Conservation (phyloP, 2,113 vertebrate genomes). For the Mandrillus leucophaeus region DNA sequence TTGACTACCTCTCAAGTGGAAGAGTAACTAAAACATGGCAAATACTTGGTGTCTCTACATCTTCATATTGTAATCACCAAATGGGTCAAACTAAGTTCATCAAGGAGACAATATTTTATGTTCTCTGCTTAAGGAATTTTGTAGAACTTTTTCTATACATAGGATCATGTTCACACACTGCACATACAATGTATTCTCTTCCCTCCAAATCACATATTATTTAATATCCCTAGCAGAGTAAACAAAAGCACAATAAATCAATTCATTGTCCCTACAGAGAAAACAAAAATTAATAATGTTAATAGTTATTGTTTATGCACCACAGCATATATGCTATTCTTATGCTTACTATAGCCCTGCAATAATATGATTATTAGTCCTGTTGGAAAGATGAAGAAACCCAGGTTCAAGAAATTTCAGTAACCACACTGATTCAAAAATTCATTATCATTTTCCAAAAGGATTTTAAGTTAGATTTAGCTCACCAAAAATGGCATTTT, state of each 20-base stretch:
- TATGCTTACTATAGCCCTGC: background rate
- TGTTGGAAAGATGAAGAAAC: background rate
- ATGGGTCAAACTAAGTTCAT: background rate
- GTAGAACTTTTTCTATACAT: background rate
- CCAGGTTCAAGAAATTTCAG: background rate
- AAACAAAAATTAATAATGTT: background rate
- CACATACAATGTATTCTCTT: background rate
- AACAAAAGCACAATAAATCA: constrained; percentile 6
- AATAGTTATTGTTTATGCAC: background rate
- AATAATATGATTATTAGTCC: background rate
- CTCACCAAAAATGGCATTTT: background rate
- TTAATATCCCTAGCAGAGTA: background rate
- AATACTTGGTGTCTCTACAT: background rate
- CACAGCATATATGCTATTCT: background rate
- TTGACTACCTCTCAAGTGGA: background rate
- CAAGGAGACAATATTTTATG: background rate
- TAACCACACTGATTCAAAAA: background rate
- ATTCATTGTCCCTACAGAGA: background rate
- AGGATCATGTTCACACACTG: background rate
- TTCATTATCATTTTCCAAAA: background rate
- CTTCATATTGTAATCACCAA: background rate
- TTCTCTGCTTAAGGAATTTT: background rate
- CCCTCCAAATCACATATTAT: background rate
- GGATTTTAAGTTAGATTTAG: background rate
- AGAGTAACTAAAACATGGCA: background rate